phyloP scores from a whole-genome alignment of 2,888 invertebrate species.

The Drosophila affinis region DNA sequence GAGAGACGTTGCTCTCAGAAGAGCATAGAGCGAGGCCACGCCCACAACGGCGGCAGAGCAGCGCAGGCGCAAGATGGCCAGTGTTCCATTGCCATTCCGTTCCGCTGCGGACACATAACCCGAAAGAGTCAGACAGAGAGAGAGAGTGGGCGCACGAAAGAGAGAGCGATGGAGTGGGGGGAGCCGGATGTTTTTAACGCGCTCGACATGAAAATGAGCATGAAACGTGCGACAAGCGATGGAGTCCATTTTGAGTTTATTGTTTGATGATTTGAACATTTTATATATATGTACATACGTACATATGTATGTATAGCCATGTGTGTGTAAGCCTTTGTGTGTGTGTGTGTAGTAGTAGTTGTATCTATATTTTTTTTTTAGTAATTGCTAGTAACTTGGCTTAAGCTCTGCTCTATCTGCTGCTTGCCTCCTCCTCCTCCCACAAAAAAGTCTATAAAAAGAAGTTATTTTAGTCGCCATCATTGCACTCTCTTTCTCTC shows the following conservation, averaged over 20 bases:
- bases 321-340: slow-evolving; percentile 20
- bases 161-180: slow-evolving; percentile 44
- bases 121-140: slow-evolving; percentile 18
- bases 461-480: slow-evolving; percentile 37
- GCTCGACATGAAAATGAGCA: slow-evolving; percentile 82
- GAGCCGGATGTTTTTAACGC: slow-evolving; percentile 71
- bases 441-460: slow-evolving; percentile 19
- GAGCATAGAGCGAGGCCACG: slow-evolving; percentile 47
- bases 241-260: slow-evolving; percentile 84
- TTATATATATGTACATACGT: slow-evolving; percentile 63
- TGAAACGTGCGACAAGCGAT: slow-evolving; percentile 81
- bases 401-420: slow-evolving; percentile 27
- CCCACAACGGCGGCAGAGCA: slow-evolving; percentile 25
- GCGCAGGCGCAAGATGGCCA: slow-evolving; percentile 75
- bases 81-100: background rate
- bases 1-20: slow-evolving; percentile 30
- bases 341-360: slow-evolving; percentile 36
- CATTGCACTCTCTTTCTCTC: slow-evolving; percentile 19
- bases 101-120: background rate
- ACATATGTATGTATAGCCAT: slow-evolving; percentile 7
- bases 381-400: slow-evolving; percentile 68
- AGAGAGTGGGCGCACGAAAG: slow-evolving; percentile 14
- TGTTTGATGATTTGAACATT: slow-evolving; percentile 84
- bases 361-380: slow-evolving; percentile 52
- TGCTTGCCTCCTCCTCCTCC: background rate